Conservation (phyloP, 1,140 invertebrate species). For the Drosophila miranda region DNA sequence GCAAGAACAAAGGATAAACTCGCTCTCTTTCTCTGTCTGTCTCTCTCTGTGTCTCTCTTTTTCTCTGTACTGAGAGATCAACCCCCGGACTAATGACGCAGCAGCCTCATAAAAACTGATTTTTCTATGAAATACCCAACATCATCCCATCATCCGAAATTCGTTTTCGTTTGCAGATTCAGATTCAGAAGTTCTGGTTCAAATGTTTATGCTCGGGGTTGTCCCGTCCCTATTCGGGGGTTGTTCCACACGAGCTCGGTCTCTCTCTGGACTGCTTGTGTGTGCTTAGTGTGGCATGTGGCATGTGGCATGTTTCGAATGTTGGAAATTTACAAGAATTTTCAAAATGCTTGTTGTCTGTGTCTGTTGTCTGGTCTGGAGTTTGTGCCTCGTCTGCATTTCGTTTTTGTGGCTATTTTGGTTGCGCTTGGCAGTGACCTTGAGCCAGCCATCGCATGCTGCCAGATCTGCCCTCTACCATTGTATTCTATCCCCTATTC, state of each 20-base stretch:
- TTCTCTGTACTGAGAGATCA: constrained; percentile 44
- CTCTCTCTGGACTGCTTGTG: constrained; percentile 17
- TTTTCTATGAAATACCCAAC: constrained; percentile 9
- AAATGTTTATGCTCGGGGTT: constrained; percentile 28
- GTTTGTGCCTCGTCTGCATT: constrained; percentile 23
- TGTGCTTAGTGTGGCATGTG: constrained; percentile 37
- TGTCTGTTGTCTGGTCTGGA: constrained; percentile 1
- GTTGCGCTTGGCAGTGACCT: constrained; percentile 64
- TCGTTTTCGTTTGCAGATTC: constrained; percentile 16
- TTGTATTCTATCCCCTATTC: neutral
- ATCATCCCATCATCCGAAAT: no score
- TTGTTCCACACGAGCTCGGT: constrained; percentile 42
- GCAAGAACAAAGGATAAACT: constrained; percentile 44
- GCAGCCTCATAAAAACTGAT: constrained; percentile 51
- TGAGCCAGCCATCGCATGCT: constrained; percentile 37
- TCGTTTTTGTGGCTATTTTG: constrained; percentile 5
- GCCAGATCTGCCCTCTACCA: neutral
- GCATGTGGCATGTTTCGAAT: constrained; percentile 59
- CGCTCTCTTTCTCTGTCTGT: neutral
- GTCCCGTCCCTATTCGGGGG: constrained; percentile 34
- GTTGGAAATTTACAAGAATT: constrained; percentile 61
- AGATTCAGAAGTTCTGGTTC: neutral
- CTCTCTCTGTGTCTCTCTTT: constrained; percentile 7
- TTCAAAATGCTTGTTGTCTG: constrained; percentile 23
- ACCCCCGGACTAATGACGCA: constrained; percentile 56